These are phyloP conservation scores for Drosophila monieri DNA, from an alignment of 2,888 invertebrate species.

Conservation along the genomic window DNA sequence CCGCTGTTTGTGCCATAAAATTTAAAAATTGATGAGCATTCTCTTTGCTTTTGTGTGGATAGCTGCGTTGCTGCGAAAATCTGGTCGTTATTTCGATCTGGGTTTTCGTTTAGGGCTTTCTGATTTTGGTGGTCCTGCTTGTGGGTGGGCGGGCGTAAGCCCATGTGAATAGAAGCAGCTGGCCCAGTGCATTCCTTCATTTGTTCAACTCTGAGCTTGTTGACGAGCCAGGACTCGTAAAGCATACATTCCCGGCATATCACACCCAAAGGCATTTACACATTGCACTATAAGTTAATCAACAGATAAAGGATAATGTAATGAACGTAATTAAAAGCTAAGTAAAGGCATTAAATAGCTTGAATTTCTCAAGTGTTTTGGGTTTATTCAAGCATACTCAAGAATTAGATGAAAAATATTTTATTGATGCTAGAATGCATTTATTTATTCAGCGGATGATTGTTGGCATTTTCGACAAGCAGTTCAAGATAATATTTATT, in stretches of 20 bases:
- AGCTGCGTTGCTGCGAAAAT: constrained; percentile 23
- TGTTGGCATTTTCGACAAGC: neutral
- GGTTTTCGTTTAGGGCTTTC: constrained; percentile 43
- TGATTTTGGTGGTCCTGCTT: constrained; percentile 22
- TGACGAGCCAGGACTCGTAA: constrained; percentile 37
- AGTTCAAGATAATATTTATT: neutral
- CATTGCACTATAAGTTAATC: neutral
- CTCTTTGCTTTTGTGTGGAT: constrained; percentile 38
- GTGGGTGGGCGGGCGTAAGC: constrained; percentile 1
- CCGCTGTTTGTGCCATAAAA: constrained; percentile 55
- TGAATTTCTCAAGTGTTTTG: neutral
- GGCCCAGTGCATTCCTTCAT: constrained; percentile 29
- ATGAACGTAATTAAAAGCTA: neutral
- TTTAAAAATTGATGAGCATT: constrained; percentile 66
- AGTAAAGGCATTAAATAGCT: constrained; percentile 1
- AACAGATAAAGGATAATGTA: neutral
- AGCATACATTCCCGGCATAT: constrained; percentile 21
- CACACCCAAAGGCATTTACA: constrained; percentile 19
- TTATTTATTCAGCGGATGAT: constrained; percentile 9
- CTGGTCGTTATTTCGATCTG: constrained; percentile 30
- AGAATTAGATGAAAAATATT: neutral
- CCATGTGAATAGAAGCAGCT: constrained; percentile 39
- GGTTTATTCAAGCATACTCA: constrained; percentile 12
- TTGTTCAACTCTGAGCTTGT: constrained; percentile 12
- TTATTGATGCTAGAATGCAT: constrained; percentile 12